Evolutionary conservation across 23 tunicate genomes (phyloP).

Genomic region (Oikopleura vanhoeffeni): DNA sequence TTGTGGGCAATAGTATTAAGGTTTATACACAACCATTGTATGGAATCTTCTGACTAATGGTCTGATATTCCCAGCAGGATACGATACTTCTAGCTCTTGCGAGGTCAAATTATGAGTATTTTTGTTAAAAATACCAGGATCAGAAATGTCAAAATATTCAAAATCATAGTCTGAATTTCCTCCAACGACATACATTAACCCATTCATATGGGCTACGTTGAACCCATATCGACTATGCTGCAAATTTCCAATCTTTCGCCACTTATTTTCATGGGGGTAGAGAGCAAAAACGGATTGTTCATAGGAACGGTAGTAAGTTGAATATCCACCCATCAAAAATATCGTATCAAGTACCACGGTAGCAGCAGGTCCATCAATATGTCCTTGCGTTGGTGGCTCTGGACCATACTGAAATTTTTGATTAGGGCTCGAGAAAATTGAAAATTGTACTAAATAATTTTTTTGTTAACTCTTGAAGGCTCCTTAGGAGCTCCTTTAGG

Average conservation of each 20-base stretch:
- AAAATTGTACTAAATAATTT: too few species aligned
- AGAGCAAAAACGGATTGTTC: background rate
- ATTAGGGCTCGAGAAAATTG: too few species aligned
- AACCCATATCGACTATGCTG: background rate
- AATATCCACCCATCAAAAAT: background rate
- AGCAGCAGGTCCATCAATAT: background rate
- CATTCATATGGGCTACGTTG: background rate
- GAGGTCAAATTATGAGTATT: background rate
- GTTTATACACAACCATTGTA: background rate
- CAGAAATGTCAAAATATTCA: background rate
- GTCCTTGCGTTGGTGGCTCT: background rate
- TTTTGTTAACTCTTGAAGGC: too few species aligned
- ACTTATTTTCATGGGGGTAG: background rate
- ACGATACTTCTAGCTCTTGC: background rate
- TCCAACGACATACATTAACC: background rate
- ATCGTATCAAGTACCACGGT: background rate
- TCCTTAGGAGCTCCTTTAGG: too few species aligned
- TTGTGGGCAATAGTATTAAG: too few species aligned
- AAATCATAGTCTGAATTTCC: background rate
- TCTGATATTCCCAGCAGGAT: background rate
- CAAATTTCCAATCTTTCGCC: background rate
- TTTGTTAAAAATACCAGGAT: background rate
- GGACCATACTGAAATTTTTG: conserved; percentile 6
- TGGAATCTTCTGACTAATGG: background rate
- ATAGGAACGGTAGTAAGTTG: background rate